Conservation (phyloP, 1,140 invertebrate genomes). For the Psix sp. region DNA sequence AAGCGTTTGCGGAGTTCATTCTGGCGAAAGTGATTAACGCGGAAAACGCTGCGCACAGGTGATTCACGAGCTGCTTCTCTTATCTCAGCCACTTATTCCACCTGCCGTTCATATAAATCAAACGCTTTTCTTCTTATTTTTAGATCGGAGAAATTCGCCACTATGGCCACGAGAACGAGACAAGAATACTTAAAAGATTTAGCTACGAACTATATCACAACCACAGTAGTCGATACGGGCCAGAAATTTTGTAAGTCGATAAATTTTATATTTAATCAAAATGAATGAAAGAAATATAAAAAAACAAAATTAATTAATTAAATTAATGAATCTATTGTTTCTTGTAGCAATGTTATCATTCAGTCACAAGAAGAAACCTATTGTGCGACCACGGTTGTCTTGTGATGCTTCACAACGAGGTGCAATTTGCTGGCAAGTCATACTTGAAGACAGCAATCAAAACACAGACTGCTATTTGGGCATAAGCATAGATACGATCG, state of each 20-base stretch:
- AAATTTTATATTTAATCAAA: neutral
- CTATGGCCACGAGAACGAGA: constrained; percentile 96
- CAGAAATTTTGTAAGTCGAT: constrained; percentile 92
- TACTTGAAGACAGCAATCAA: constrained; percentile 84
- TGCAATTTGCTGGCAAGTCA: constrained; percentile 87
- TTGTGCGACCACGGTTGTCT: constrained; percentile 81
- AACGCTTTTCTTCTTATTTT: no score
- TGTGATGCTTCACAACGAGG: constrained; percentile 83
- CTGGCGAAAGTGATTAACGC: constrained; percentile 98
- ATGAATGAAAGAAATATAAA: neutral
- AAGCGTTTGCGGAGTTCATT: constrained; percentile 94
- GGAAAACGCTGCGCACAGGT: constrained; percentile 94
- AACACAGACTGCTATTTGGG: constrained; percentile 89
- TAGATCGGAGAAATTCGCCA: constrained; percentile 95
- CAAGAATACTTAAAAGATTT: constrained; percentile 97
- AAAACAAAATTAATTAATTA: constrained; percentile 5
- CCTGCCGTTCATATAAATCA: no score
- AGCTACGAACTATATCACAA: constrained; percentile 89
- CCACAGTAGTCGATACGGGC: constrained; percentile 88
- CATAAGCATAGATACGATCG: constrained; percentile 90
- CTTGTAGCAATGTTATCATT: constrained; percentile 82
- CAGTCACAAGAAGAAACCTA: constrained; percentile 85
- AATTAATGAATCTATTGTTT: constrained; percentile 15
- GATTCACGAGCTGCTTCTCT: constrained; percentile 8
- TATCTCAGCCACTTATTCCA: no score